A percentile compares a stretch with the other conserved stretches of the same genome.
These are phyloP conservation scores for Spodoptera picta DNA, from an alignment of 2,888 invertebrate species.

Conservation along the genomic window DNA sequence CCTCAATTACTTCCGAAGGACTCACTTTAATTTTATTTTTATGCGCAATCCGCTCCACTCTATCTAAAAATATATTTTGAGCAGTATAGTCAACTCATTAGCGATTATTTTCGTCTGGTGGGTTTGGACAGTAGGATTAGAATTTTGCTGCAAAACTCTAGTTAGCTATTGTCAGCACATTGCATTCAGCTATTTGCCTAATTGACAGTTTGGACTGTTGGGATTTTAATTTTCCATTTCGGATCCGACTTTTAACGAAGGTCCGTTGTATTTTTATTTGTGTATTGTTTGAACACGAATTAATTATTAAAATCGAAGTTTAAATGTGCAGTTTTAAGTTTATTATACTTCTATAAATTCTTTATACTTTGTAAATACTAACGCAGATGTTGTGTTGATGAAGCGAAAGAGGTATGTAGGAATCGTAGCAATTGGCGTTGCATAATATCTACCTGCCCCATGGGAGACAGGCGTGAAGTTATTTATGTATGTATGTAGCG, in stretches of 20 bases:
- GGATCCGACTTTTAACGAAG: background rate
- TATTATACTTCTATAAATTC: too few species aligned
- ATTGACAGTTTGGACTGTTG: slow-evolving; percentile 19
- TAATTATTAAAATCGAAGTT: too few species aligned
- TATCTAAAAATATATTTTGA: too few species aligned
- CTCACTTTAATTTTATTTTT: background rate
- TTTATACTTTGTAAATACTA: too few species aligned
- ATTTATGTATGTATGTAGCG: too few species aligned
- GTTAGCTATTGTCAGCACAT: slow-evolving; percentile 13
- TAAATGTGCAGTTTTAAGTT: too few species aligned
- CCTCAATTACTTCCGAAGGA: background rate
- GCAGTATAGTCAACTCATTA: slow-evolving; percentile 32
- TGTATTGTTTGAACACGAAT: background rate
- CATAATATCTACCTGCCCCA: too few species aligned
- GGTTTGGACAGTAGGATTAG: slow-evolving; percentile 6
- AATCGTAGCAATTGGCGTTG: too few species aligned
- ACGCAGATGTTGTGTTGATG: too few species aligned
- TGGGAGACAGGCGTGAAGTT: too few species aligned
- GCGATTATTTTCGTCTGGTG: slow-evolving; percentile 31
- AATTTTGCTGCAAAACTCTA: slow-evolving; percentile 13
- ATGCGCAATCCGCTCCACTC: background rate
- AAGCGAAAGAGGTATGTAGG: too few species aligned
- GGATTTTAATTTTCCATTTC: background rate
- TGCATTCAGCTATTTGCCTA: slow-evolving; percentile 7
- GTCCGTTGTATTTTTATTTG: background rate